phyloP scores from a whole-genome alignment of 1,140 invertebrate genomes.

The Drosophila triauraria region DNA sequence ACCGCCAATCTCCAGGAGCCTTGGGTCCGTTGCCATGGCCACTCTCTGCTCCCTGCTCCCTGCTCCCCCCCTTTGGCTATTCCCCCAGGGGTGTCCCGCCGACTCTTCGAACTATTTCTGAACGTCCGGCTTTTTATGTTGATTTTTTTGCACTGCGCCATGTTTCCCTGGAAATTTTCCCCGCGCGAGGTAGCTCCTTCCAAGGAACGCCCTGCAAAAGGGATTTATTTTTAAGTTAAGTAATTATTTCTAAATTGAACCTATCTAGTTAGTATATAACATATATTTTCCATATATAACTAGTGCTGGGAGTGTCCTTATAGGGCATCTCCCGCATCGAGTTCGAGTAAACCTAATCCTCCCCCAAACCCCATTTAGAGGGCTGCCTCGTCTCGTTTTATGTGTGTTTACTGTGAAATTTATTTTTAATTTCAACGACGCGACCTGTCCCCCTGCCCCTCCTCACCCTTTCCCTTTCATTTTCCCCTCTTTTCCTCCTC shows the following conservation, averaged over 20 bases:
- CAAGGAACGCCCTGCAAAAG: background rate
- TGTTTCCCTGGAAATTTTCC: constrained; percentile 24
- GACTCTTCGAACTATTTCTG: constrained; percentile 54
- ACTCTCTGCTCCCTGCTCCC: background rate
- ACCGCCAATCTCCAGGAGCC: constrained; percentile 50
- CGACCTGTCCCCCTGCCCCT: constrained; percentile 27
- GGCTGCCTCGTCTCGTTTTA: constrained; percentile 64
- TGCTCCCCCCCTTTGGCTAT: background rate
- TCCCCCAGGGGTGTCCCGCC: constrained; percentile 9
- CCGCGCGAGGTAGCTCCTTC: background rate
- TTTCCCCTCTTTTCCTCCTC: background rate
- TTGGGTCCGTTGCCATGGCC: constrained; percentile 29
- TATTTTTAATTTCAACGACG: constrained; percentile 81
- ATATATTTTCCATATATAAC: too few relatives aligned
- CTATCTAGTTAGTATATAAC: too few relatives aligned
- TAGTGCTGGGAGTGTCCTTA: background rate
- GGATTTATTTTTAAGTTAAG: too few relatives aligned
- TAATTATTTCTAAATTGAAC: too few relatives aligned
- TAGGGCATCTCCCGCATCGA: background rate
- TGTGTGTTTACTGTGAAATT: constrained; percentile 82
- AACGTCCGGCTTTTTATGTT: constrained; percentile 40
- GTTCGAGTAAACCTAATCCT: background rate
- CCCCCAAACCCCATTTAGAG: background rate
- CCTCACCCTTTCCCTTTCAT: background rate
- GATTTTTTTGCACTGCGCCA: constrained; percentile 31